Percentiles rank a stretch among this genome's conserved stretches.
These are phyloP conservation scores for Actenoides lindsayi DNA, from an alignment of 2,113 vertebrate genomes.

Conservation along the genomic window DNA sequence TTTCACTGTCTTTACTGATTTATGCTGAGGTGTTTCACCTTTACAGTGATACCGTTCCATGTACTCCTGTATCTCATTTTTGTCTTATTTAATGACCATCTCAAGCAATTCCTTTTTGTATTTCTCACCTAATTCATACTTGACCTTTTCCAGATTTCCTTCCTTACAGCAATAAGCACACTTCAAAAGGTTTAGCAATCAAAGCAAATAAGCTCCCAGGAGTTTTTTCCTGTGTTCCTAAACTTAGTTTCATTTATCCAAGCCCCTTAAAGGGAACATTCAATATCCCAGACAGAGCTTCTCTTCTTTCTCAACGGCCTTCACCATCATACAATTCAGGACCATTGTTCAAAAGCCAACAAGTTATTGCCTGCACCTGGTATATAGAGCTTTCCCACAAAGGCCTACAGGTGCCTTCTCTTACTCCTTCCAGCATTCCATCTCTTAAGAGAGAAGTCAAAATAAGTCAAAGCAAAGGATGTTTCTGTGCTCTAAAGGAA, in stretches of 20 bases:
- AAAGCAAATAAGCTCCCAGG: constrained; percentile 44
- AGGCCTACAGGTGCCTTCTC: neutral
- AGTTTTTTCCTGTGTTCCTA: neutral
- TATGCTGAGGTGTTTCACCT: constrained; percentile 43
- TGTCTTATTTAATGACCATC: constrained; percentile 54
- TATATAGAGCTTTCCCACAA: neutral
- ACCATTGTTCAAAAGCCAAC: neutral
- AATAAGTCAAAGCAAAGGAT: neutral
- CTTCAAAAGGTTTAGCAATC: constrained; percentile 45
- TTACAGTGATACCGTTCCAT: constrained; percentile 24
- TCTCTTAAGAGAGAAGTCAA: neutral
- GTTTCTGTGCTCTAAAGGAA: neutral
- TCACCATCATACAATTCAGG: neutral
- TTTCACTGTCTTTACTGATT: constrained; percentile 8
- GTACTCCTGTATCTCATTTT: constrained; percentile 42
- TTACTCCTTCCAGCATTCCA: neutral
- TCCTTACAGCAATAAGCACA: constrained; percentile 23
- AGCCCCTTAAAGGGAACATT: neutral
- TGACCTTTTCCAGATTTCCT: constrained; percentile 61
- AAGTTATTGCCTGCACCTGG: neutral
- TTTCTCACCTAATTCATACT: constrained; percentile 44
- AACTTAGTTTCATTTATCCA: constrained; percentile 1
- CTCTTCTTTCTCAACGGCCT: neutral
- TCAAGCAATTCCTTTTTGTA: constrained; percentile 43
- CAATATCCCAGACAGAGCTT: neutral